Evolutionary conservation across 2,113 vertebrate species (phyloP), one percentile per base, ranked within the genome.

Genomic region (Pomatorhinus ruficollis): DNA sequence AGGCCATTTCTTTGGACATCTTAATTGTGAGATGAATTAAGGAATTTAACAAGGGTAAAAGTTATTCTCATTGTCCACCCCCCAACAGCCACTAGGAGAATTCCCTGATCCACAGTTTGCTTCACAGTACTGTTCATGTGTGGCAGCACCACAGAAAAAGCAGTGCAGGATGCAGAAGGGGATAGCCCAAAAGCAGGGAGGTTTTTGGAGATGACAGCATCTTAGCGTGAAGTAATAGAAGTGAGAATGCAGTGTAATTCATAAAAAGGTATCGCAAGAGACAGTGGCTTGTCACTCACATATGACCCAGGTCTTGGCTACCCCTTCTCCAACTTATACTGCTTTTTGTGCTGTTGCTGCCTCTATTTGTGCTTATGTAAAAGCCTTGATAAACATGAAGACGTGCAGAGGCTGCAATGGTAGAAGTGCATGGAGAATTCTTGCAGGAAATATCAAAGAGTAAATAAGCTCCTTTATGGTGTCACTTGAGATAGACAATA

Each of bases 41-140:
- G 39, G 42, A 83, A 72, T 79, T 79, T 60, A 18, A 30, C 28
- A 40, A 19, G 42, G 30, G 14, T 57, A 85, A 88, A 85, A n/a
- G 6, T 21, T 42, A 5, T 0, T 79, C 8, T 75, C 11, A 24
- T 21, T 4, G 0, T 15, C 39, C 10, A 8, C 3, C 8, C 11
- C 21, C 3, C n/a, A 74, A 4, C 11, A 65, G 27, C 52, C 70
- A 6, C 19, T 37, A 11, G 28, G 3, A 7, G n/a, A 37, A 56
- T 47, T 91, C 39, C 65, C 60, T 69, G 49, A 60, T 44, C 28
- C 3, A 1, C 66, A 63, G 30, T 69, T 85, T n/a, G 23, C 23
- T 83, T 85, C 42, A n/a, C 44, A 44, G 1, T 49, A 8, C 11
- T 1, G 1, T 60, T 90, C 0, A 0, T 31, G 15, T 49, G 40